These are phyloP conservation scores for Seriola quinqueradiata DNA, from an alignment of 2,113 vertebrate species.

Conservation along the genomic window DNA sequence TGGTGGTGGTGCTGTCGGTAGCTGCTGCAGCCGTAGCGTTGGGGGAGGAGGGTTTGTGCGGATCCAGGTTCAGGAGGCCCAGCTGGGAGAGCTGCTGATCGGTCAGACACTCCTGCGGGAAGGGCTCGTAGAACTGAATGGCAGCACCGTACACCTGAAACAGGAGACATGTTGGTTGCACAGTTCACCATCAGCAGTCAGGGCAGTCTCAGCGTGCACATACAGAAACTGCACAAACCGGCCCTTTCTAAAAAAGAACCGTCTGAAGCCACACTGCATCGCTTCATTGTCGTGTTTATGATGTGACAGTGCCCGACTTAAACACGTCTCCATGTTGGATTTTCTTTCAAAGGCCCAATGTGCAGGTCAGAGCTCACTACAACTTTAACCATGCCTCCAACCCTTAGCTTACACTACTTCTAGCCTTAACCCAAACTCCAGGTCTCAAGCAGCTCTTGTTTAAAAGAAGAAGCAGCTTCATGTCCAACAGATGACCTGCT, in stretches of 20 bases:
- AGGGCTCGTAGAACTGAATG: slow-evolving; percentile 97
- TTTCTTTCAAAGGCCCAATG: neutral
- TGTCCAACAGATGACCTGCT: neutral
- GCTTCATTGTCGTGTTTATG: neutral
- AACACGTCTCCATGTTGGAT: neutral
- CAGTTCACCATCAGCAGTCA: neutral
- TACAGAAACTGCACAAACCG: neutral
- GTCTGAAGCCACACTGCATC: neutral
- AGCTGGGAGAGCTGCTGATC: slow-evolving; percentile 92
- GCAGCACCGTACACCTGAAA: slow-evolving; percentile 96
- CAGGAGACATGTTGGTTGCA: neutral
- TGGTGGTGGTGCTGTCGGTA: neutral
- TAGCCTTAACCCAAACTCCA: too few species aligned
- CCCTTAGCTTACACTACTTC: too few species aligned
- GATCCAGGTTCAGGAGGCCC: slow-evolving; percentile 81
- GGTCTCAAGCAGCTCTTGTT: too few species aligned
- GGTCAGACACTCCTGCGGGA: slow-evolving; percentile 90
- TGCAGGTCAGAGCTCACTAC: neutral
- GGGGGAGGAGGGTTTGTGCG: slow-evolving; percentile 76
- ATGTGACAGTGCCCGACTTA: neutral
- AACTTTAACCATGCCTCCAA: too few species aligned
- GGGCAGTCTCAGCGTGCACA: neutral
- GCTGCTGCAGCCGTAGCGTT: slow-evolving; percentile 46
- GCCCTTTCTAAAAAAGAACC: neutral
- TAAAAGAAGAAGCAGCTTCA: neutral